Evolutionary conservation across 2,888 invertebrate genomes (phyloP).

Genomic region (Lasius fuliginosus): DNA sequence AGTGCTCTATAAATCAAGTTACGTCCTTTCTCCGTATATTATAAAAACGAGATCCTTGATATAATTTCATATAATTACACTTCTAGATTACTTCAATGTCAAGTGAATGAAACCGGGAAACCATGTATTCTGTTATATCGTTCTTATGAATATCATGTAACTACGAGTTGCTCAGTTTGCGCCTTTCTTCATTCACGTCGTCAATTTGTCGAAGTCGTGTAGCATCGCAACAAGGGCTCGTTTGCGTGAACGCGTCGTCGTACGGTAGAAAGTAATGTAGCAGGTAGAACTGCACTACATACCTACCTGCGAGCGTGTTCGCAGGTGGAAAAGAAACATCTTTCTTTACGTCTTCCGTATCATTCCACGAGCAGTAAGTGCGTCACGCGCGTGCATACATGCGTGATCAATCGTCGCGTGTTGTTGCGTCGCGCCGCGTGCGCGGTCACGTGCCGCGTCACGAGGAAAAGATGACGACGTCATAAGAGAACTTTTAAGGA

Average conservation of each 20-base stretch:
- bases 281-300: conserved; percentile 14
- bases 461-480: conserved; percentile 65
- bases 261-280: conserved; percentile 21
- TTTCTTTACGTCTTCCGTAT: not conserved
- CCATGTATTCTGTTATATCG: conserved; percentile 1
- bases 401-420: conserved; percentile 81
- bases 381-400: conserved; percentile 71
- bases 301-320: conserved; percentile 52
- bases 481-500: conserved; percentile 72
- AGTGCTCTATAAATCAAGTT: conserved; percentile 26
- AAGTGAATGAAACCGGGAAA: conserved; percentile 16
- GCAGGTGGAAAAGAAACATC: conserved; percentile 56
- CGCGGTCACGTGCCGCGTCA: conserved; percentile 75
- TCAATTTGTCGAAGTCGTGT: conserved; percentile 56
- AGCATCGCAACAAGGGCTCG: conserved; percentile 39
- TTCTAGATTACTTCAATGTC: conserved; percentile 1
- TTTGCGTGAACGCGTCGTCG: conserved; percentile 17
- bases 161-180: conserved; percentile 2
- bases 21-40: not conserved
- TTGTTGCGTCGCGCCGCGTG: conserved; percentile 74
- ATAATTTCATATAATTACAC: not conserved
- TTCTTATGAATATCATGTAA: conserved; percentile 22
- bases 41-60: not conserved
- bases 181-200: conserved; percentile 21
- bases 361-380: not conserved